Evolutionary conservation across 1,140 invertebrate species (phyloP), one percentile per base, ranked within the genome.

Genomic region (Tetramorium parvispinum): DNA sequence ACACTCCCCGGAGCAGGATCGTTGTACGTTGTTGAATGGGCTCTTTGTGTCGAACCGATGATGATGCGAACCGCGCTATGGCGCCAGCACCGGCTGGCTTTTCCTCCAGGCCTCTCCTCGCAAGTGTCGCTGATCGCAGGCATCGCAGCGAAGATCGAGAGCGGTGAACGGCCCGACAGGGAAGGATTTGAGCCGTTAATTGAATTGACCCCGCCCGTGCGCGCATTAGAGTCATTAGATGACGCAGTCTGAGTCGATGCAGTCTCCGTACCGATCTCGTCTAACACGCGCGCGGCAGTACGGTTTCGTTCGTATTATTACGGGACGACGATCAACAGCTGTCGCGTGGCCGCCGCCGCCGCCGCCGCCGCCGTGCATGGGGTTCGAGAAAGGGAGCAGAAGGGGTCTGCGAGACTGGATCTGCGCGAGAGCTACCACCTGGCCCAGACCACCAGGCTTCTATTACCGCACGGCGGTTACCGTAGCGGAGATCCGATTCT

Each of bases 1-100:
- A 37, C 65, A 63, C 46, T 78, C 85, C 66, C 78, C 43, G 79
- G 65, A 85, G 82, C 21, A 85, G 78, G 86, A 85, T 90, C 79
- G 88, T 91, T 91, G 90, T 89, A 87, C 65, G 73, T 81, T 37
- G 79, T 40, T 91, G 89, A 91, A 91, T 91, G 85, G 71, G 87
- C 85, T 85, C 85, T 91, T 90, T 91, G 87, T 91, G 89, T 85
- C 68, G 57, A 77, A 24, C 59, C 53, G 85, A 73, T 53, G 86
- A 87, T 53, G 89, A 82, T 83, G 88, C 85, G 37, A 66, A 46
- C 71, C 27, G 43, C 63, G 49, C 46, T 55, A 43, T 61, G 61
- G 55, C 32, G 85, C 57, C 66, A 24, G 63, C 46, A 73, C 32
- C 53, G 40, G 63, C 24, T 71, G 53, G 37, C 24, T 11, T 37